A percentile compares a stretch with the other conserved stretches of the same genome.
phyloP scores from a whole-genome alignment of 2,888 invertebrate genomes.

The Biston stratarius region DNA sequence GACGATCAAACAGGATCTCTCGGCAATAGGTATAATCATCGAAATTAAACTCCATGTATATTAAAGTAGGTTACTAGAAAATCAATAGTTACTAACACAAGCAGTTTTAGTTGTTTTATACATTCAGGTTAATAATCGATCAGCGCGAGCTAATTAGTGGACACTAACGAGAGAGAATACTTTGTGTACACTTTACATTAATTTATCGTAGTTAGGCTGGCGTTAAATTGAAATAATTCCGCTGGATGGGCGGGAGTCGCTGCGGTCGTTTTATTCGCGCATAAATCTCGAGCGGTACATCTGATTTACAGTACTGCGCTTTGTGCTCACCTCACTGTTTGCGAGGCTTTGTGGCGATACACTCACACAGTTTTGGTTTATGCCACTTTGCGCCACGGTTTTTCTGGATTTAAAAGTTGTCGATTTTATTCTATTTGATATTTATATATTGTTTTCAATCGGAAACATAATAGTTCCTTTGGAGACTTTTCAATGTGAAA shows the following conservation, averaged over 20 bases:
- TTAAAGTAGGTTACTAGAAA: neutral
- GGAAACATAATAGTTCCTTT: too few relatives aligned
- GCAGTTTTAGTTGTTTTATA: slow-evolving; percentile 8
- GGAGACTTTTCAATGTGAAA: too few relatives aligned
- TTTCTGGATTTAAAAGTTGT: slow-evolving; percentile 37
- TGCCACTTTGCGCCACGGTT: slow-evolving; percentile 51
- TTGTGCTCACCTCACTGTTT: slow-evolving; percentile 68
- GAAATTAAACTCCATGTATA: neutral
- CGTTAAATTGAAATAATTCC: slow-evolving; percentile 81
- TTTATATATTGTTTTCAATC: neutral
- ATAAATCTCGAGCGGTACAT: slow-evolving; percentile 74
- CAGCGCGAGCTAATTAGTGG: slow-evolving; percentile 65
- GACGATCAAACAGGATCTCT: neutral
- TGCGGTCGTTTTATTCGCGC: slow-evolving; percentile 76
- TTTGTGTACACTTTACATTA: slow-evolving; percentile 61
- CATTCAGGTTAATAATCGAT: slow-evolving; percentile 48
- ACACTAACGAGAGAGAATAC: slow-evolving; percentile 60
- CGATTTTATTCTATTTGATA: neutral
- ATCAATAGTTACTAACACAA: neutral
- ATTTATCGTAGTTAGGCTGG: slow-evolving; percentile 63
- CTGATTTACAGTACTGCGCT: slow-evolving; percentile 79
- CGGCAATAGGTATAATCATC: neutral
- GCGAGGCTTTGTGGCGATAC: slow-evolving; percentile 62
- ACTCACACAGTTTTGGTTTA: slow-evolving; percentile 56
- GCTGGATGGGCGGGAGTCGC: slow-evolving; percentile 62